A percentile compares a stretch with the other conserved stretches of the same genome.
phyloP scores from a whole-genome alignment of 2,888 invertebrate species.

The Pollenia griseotomentosa region DNA sequence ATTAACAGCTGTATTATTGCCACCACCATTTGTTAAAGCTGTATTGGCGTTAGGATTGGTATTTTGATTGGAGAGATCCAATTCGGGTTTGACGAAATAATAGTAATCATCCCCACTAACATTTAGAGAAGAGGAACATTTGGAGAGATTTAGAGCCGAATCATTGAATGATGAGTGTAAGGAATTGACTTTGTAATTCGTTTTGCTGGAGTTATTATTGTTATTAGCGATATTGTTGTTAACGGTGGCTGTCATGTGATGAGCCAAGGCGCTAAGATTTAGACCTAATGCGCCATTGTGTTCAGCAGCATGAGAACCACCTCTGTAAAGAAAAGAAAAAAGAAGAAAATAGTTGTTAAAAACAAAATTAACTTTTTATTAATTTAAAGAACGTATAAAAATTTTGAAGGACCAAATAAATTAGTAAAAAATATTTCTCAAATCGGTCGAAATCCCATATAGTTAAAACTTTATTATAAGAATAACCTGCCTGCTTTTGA shows the following conservation, averaged over 20 bases:
- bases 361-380: background rate
- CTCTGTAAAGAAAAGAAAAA: constrained; percentile 75
- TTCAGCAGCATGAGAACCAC: constrained; percentile 81
- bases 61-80: constrained; percentile 78
- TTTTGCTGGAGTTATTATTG: constrained; percentile 75
- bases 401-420: too few species aligned
- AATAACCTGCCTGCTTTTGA: too few species aligned
- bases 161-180: constrained; percentile 78
- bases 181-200: constrained; percentile 68
- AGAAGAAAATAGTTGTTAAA: constrained; percentile 1
- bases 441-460: too few species aligned
- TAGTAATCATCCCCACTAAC: constrained; percentile 80
- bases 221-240: constrained; percentile 70
- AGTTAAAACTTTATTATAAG: too few species aligned
- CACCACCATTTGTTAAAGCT: constrained; percentile 27
- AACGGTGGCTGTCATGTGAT: constrained; percentile 74
- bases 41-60: constrained; percentile 68
- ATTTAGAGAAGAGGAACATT: constrained; percentile 78
- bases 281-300: constrained; percentile 75
- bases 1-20: constrained; percentile 5
- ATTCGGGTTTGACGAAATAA: constrained; percentile 81
- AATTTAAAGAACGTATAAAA: too few species aligned
- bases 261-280: constrained; percentile 78
- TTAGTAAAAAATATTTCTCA: too few species aligned
- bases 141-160: constrained; percentile 80